phyloP scores from a whole-genome alignment of 2,888 invertebrate genomes.

The Frankliniella fusca region DNA sequence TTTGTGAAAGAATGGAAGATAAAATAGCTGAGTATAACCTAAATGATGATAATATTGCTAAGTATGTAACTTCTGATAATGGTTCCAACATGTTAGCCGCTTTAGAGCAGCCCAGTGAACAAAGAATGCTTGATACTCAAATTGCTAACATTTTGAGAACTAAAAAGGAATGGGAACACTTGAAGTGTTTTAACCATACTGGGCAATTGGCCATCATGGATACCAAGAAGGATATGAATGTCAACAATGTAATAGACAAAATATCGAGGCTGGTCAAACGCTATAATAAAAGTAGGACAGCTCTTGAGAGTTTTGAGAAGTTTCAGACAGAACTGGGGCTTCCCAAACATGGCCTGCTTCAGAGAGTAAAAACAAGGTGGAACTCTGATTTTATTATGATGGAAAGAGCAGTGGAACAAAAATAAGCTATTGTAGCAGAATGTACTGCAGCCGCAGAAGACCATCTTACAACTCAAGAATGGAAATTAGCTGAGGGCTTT shows the following conservation, averaged over 20 bases:
- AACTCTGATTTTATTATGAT: not conserved
- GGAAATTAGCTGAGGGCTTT: not conserved
- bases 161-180: not conserved
- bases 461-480: not conserved
- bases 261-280: not conserved
- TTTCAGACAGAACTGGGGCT: not conserved
- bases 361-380: slow-evolving; percentile 1
- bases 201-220: not conserved
- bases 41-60: not conserved
- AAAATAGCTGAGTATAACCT: not conserved
- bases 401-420: not conserved
- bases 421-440: not conserved
- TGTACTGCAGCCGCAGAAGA: not conserved
- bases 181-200: not conserved
- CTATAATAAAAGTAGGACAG: not conserved
- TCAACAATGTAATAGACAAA: not conserved
- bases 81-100: not conserved
- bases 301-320: not conserved
- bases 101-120: not conserved
- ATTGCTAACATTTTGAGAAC: not conserved
- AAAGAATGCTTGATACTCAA: not conserved
- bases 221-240: not conserved
- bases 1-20: not conserved
- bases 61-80: not conserved
- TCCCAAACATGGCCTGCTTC: not conserved